Base-by-base conservation (phyloP, 2,888 invertebrate species). In the Suillia variegata region DNA sequence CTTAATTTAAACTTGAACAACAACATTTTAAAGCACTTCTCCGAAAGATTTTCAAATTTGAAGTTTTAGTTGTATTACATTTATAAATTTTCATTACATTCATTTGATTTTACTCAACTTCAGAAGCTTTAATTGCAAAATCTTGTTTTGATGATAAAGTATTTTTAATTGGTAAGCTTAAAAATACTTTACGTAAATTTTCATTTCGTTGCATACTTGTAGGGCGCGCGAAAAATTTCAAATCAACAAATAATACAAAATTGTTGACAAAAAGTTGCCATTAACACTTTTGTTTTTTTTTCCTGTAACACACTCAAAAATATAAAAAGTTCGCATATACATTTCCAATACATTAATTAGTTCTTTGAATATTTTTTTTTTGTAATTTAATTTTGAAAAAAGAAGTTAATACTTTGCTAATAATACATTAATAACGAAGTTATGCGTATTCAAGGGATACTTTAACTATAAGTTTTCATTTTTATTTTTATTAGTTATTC, bases 391-490 rank as follows among this genome's bases (percentile, higher is more conserved):
- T n/a, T n/a, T n/a, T n/a, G n/a, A n/a, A n/a, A n/a, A n/a, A n/a
- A n/a, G n/a, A n/a, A n/a, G n/a, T n/a, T 38, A 38, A 38, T 38
- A 38, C 10, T 38, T 3, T n/a, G n/a, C n/a, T n/a, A n/a, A n/a
- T n/a, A 8, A 31, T 31, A 31, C 31, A 8, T 31, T 6, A n/a
- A 38, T 38, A 38, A 38, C n/a, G 38, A 13, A 38, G 6, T 13
- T 38, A n/a, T 38, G 6, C 4, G 3, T 10, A 13, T 38, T 38
- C 38, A 13, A 38, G 12, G n/a, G 6, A 13, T 38, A 38, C n/a
- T n/a, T n/a, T n/a, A 38, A 38, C 20, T 49, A 42, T 50, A 26
- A 52, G 45, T 51, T 53, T 50, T 51, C 49, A n/a, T 42, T 61
- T 24, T 38, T 55, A 53, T 45, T 48, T 59, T 51, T 34, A n/a